Evolutionary conservation across 2,888 invertebrate species (phyloP), one percentile per base, ranked within the genome.

Genomic region (Aquatica leii): DNA sequence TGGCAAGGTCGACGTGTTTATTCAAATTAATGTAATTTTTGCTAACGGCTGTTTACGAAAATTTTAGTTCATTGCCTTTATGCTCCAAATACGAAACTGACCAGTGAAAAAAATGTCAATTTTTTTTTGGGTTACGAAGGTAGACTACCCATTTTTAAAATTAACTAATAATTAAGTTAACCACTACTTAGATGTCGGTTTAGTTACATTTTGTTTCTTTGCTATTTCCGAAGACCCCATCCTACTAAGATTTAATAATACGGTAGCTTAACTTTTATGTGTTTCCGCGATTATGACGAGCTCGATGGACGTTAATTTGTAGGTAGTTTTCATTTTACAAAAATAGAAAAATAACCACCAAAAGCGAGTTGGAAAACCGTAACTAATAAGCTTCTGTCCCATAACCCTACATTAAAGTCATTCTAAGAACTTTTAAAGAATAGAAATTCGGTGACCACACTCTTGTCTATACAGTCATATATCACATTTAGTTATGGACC

Each of bases 151-250:
- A 52, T 51, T 48, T 24, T 24, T 24, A 24, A 43, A 57, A 48
- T 64, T 62, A 66, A 55, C 67, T 56, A 63, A 62, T 67, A 69
- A 69, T 69, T 69, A 69, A 67, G 65, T 69, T 69, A 69, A 69
- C 67, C 62, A 69, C 59, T 62, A 62, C 67, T 67, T 68, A 61
- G 48, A 49, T 68, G 61, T 61, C 68, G 59, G 57, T 67, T 67
- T 58, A 43, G 61, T 68, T 63, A 66, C 59, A 66, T 62, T 59
- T 57, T 60, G 54, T 41, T 17, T 49, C 50, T 54, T 55, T 54
- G 59, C 61, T 54, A 65, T 65, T 65, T 65, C 65, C 65, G 60
- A 60, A 52, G 61, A 61, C 15, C 49, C 41, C 41, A 56, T 51
- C 61, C 61, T 55, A 52, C 62, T 9, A 41, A 35, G 56, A 52